Evolutionary conservation across 2,888 invertebrate species (phyloP), one percentile per base, ranked within the genome.

Genomic region (Liodrosophila aerea): DNA sequence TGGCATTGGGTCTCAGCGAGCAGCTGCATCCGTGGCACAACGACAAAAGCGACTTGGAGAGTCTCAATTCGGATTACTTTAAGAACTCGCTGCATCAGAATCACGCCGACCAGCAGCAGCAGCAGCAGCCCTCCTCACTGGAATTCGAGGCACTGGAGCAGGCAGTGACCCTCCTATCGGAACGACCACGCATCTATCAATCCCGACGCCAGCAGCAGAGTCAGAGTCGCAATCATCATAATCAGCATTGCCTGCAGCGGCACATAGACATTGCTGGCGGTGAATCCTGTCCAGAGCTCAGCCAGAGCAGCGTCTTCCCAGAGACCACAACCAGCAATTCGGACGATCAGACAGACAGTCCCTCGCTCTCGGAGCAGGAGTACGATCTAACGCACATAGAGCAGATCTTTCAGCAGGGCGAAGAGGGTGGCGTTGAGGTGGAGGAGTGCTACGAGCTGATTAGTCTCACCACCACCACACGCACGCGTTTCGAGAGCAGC

Each of bases 31-130:
- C 88, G 49, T 89, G 89, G 89, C 89, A 89, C 60, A 89, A 88
- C 78, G 90, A 90, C 73, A 90, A 89, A 75, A 90, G 90, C 67
- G 90, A 90, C 69, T 88, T 90, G 77, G 90, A 90, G 69, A 90
- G 90, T 62, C 80, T 90, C 15, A 90, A 90, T 61, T 90, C 90
- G 8, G 90, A 90, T 45, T 90, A 90, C 60, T 90, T 90, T 56
- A 89, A 89, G 69, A 89, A 90, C 45, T 90, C 90, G 1, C 63
- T 88, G 60, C 90, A 90, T 63, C 90, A 90, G 66, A 82, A 69
- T 12, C 87, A 87, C 44, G 66, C 81, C 4, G 67, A 73, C 3
- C 40, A 78, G 16, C 85, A 80, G 31, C 47, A 50, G n/a, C 65
- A 73, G 27, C 51, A 62, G 40, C 69, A 73, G 18, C 85, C 83